Conservation (phyloP, 2,113 vertebrate species). For the Microtus richardsoni region DNA sequence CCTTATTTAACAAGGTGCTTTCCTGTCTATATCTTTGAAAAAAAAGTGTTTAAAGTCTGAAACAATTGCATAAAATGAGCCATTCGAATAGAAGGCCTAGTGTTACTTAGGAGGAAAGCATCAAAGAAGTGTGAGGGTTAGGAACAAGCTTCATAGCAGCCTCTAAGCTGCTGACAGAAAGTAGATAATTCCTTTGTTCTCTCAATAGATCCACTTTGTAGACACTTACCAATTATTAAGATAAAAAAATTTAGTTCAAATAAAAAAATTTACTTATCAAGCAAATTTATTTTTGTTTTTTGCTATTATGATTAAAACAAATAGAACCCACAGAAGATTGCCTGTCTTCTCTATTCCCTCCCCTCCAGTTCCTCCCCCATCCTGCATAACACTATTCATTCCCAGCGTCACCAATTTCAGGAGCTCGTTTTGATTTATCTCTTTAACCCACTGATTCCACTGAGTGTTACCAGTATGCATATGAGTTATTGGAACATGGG, state of each 20-base stretch:
- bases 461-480: background rate
- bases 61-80: background rate
- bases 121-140: background rate
- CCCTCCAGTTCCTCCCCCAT: background rate
- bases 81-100: background rate
- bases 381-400: background rate
- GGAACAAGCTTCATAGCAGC: background rate
- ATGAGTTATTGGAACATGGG: background rate
- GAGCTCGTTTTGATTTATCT: background rate
- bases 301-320: background rate
- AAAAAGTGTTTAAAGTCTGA: background rate
- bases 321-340: background rate
- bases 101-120: background rate
- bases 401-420: background rate
- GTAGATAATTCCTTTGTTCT: background rate
- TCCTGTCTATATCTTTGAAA: background rate
- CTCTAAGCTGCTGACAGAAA: background rate
- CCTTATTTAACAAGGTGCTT: background rate
- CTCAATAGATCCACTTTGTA: background rate
- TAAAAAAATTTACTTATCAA: background rate
- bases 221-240: background rate
- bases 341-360: too few species aligned
- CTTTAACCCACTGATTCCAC: background rate
- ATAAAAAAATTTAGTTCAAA: background rate
- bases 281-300: background rate